Conservation (phyloP, 2,797 vertebrate genomes). For the Oceanodroma leucorhoa region DNA sequence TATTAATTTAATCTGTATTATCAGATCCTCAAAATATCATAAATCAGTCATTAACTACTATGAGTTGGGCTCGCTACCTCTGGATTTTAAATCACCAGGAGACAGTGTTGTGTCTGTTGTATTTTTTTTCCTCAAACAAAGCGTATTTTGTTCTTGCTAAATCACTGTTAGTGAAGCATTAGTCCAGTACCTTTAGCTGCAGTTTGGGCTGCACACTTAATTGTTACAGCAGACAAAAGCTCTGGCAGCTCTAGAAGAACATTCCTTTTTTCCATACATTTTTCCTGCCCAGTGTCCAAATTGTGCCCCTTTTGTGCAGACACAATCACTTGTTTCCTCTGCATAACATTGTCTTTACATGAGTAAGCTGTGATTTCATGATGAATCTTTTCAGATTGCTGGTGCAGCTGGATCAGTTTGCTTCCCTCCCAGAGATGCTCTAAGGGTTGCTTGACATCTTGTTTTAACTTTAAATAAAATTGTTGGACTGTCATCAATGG, state of each 20-base stretch:
- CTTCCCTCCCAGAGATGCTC: constrained; percentile 64
- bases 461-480: constrained; percentile 55
- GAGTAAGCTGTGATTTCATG: background rate
- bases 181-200: background rate
- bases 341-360: constrained; percentile 6
- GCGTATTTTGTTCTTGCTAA: background rate
- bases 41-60: background rate
- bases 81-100: background rate
- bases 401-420: constrained; percentile 76
- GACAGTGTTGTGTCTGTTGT: background rate
- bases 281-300: background rate
- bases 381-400: constrained; percentile 48
- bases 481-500: constrained; percentile 45
- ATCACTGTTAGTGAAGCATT: background rate
- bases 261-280: constrained; percentile 28
- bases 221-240: constrained; percentile 72
- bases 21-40: background rate
- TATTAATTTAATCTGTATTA: background rate
- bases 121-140: background rate
- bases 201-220: constrained; percentile 52
- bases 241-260: constrained; percentile 73
- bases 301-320: background rate
- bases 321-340: background rate
- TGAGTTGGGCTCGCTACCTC: background rate
- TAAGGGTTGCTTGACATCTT: constrained; percentile 36